Evolutionary conservation across 2,888 invertebrate genomes (phyloP).

Genomic region (Aspidiotus rigidus): DNA sequence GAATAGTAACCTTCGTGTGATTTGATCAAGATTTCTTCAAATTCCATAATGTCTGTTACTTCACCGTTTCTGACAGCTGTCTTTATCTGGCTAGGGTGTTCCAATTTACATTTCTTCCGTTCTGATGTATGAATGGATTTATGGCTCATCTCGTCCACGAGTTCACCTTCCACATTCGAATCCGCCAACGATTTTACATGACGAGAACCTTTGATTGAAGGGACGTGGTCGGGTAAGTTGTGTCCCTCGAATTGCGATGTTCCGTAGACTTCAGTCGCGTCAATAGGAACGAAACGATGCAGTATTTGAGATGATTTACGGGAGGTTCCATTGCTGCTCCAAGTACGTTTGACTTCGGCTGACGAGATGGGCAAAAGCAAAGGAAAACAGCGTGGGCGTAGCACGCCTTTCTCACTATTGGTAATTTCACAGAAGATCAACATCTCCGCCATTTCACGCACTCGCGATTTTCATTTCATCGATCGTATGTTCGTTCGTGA

Average conservation of each 20-base stretch:
- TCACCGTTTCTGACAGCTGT: conserved; percentile 68
- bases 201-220: too few species aligned
- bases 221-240: too few species aligned
- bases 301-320: conserved; percentile 56
- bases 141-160: conserved; percentile 47
- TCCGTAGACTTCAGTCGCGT: conserved; percentile 50
- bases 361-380: conserved; percentile 70
- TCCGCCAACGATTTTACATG: conserved; percentile 62
- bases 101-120: conserved; percentile 63
- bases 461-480: background rate
- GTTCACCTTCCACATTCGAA: conserved; percentile 48
- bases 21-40: conserved; percentile 62
- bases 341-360: conserved; percentile 69
- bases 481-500: too few species aligned
- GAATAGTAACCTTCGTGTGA: conserved; percentile 57
- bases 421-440: conserved; percentile 66
- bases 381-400: conserved; percentile 73
- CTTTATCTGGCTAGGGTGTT: conserved; percentile 63
- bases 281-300: conserved; percentile 63
- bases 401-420: conserved; percentile 66
- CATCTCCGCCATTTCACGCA: conserved; percentile 35
- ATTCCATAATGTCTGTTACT: conserved; percentile 65
- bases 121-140: conserved; percentile 66
- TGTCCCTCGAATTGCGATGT: too few species aligned
- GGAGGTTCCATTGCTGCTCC: conserved; percentile 69